phyloP scores from a whole-genome alignment of 2,888 invertebrate species.

The Lysandra bellargus region DNA sequence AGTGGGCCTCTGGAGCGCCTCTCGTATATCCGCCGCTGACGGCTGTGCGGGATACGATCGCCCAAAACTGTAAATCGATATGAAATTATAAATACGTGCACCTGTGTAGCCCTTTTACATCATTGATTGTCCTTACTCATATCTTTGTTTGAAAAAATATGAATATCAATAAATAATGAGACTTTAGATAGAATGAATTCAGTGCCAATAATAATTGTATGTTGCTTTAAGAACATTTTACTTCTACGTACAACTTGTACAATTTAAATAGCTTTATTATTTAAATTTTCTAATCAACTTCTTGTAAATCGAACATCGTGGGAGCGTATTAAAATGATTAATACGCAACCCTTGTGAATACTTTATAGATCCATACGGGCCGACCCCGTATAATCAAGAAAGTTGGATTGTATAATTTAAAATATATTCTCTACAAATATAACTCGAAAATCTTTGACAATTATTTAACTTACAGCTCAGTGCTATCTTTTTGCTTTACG shows the following conservation, averaged over 20 bases:
- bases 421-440: background rate
- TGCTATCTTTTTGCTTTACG: background rate
- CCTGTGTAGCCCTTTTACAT: too few species aligned
- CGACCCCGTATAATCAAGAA: background rate
- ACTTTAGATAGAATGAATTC: too few species aligned
- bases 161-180: too few species aligned
- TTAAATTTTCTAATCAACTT: background rate
- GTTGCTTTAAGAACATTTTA: background rate
- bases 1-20: constrained; percentile 57
- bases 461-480: background rate
- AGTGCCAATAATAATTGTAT: too few species aligned
- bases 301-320: background rate
- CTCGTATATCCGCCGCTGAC: constrained; percentile 66
- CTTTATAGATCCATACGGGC: background rate
- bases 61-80: constrained; percentile 58
- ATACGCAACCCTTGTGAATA: constrained; percentile 18
- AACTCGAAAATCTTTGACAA: background rate
- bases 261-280: background rate
- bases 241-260: constrained; percentile 20
- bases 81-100: background rate
- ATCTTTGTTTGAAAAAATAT: too few species aligned
- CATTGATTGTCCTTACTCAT: too few species aligned
- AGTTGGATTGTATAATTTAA: background rate
- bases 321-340: background rate
- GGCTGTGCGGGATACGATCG: constrained; percentile 68